Base-by-base conservation (phyloP, 2,113 vertebrate species). In the Zapornia atra region DNA sequence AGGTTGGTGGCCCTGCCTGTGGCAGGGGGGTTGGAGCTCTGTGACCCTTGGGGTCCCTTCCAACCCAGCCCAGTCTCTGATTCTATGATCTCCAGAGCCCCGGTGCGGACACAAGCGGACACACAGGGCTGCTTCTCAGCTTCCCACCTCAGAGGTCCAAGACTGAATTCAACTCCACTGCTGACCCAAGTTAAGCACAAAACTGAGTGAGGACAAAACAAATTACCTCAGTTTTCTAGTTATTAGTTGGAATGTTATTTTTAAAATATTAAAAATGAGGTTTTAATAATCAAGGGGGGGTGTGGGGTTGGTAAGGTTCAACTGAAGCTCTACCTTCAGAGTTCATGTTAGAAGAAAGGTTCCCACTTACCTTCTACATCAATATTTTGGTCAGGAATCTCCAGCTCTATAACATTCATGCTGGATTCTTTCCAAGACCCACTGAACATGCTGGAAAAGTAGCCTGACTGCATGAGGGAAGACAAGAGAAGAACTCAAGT, bases 361-460 rank as follows among this genome's bases (percentile, higher is more conserved):
- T 85, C 38, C 26, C 50, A 18, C 82, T 98, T 88, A 99, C 99
- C 99, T 98, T 99, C 99, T 65, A 98, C 97, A 96, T 99, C 99
- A 81, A 99, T 99, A 95, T 99, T 99, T 97, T 99, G 99, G 95
- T 99, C 99, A 11, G 99, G 99, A 95, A 99, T 99, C 97, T 99
- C 99, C 97, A 99, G 77, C 97, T 99, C 98, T 87, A 99, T 99
- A 93, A 98, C 97, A 90, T 98, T 98, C 99, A 99, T 99, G 96
- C 96, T 99, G 34, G 99, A 99, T 96, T 99, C 99, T 93, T 99
- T 99, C 99, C 99, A 99, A 68, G 99, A 99, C 48, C 99, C 99
- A 61, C 99, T 99, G 98, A 99, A 99, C 99, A 99, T 99, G 96
- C 99, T 99, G 97, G 99, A 99, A 96, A 99, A 99, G 98, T 99